Evolutionary conservation across 2,113 vertebrate genomes (phyloP), one percentile per base, ranked within the genome.

Genomic region (Falcunculus frontatus): DNA sequence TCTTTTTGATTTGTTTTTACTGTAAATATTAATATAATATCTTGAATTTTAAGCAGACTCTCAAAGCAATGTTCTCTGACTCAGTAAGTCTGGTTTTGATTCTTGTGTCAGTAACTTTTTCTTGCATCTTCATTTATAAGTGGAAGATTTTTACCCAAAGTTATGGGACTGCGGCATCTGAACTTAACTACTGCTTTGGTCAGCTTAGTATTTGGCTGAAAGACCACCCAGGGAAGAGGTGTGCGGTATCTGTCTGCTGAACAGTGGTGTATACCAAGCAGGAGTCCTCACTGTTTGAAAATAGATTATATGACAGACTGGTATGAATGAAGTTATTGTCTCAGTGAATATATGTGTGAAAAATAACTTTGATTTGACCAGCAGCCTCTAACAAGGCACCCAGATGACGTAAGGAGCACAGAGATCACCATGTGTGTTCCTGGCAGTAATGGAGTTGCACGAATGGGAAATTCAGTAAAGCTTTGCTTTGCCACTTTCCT

Each of bases 371-470:
- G 3, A 2, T 16, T 74, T 89, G 42, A 32, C n/a, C 35, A 78
- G 35, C 33, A 80, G 29, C n/a, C 25, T 89, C 39, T 80, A 12
- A 27, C 0, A 18, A 67, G 42, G 8, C 27, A 29, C 1, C 1
- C 0, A 1, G 27, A 13, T 16, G 7, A 41, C 49, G 20, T 50
- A 27, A 93, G 16, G 29, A 87, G 16, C 21, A 52, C 5, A 8
- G 64, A 84, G 30, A 55, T 21, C 13, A 27, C 1, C 0, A 4
- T 35, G 3, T 1, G 0, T 49, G 65, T 93, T 72, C 57, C 19
- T 75, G 35, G 25, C 21, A 33, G 3, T 87, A 69, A 72, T 0
- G 2, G 32, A 92, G 49, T 55, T 39, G 29, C 0, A 0, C 0
- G 0, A 32, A 33, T 59, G 7, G 21, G 2, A 42, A 84, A 18